Evolutionary conservation across 2,113 vertebrate species (phyloP).

Genomic region (Oryzias javanicus): DNA sequence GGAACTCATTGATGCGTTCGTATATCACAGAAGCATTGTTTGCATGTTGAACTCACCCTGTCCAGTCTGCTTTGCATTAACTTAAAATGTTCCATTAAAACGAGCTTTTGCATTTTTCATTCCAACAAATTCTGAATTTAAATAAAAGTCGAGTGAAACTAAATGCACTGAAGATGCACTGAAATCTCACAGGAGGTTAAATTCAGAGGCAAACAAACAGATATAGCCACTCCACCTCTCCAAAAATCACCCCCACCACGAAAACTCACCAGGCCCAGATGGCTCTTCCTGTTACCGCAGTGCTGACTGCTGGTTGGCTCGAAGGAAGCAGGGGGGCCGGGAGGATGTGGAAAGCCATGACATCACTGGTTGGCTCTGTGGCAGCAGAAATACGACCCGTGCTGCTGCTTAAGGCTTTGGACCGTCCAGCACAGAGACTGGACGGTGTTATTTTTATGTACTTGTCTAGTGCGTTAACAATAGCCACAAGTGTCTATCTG

Average conservation of each 20-base stretch:
- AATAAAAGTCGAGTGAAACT: not conserved
- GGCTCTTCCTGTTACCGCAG: constrained; percentile 67
- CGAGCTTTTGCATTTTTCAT: not conserved
- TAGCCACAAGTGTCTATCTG: constrained; percentile 6
- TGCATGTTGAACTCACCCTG: not conserved
- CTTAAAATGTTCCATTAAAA: constrained; percentile 3
- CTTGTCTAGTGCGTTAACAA: constrained; percentile 11
- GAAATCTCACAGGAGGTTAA: constrained; percentile 5
- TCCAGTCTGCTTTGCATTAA: not conserved
- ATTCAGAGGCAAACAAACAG: constrained; percentile 13
- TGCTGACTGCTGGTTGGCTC: constrained; percentile 52
- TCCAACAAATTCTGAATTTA: not conserved
- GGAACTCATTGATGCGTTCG: constrained; percentile 7
- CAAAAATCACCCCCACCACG: constrained; percentile 36
- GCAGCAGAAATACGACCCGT: constrained; percentile 50
- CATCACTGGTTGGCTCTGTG: constrained; percentile 46
- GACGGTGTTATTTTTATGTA: constrained; percentile 29
- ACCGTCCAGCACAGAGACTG: constrained; percentile 26
- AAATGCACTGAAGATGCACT: not conserved
- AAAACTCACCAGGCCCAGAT: constrained; percentile 72
- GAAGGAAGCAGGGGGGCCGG: constrained; percentile 38
- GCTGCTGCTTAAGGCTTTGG: constrained; percentile 34
- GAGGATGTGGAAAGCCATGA: constrained; percentile 58
- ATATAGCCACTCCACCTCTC: constrained; percentile 4
- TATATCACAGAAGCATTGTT: not conserved